Evolutionary conservation across 2,888 invertebrate genomes (phyloP).

Genomic region (Heteromurus nitidus): DNA sequence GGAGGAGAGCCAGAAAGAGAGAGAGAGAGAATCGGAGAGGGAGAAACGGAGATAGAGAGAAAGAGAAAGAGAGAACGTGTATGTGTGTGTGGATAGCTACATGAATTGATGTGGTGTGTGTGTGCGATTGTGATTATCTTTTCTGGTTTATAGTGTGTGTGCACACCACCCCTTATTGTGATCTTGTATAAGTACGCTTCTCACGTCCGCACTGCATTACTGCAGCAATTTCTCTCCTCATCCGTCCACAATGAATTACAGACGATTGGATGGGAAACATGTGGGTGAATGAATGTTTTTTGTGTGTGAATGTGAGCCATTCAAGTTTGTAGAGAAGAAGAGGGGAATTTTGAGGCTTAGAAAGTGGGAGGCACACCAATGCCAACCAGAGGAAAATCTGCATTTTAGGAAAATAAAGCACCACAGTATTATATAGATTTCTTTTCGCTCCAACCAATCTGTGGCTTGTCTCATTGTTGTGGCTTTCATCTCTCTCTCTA

Average conservation of each 20-base stretch:
- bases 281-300: background rate
- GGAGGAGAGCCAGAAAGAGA: background rate
- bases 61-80: background rate
- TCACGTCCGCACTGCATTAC: slow-evolving; percentile 64
- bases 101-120: background rate
- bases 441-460: background rate
- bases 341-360: background rate
- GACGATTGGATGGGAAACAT: background rate
- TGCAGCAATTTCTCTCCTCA: slow-evolving; percentile 15
- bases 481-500: slow-evolving; percentile 49
- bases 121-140: slow-evolving; percentile 27
- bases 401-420: slow-evolving; percentile 37
- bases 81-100: background rate
- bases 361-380: background rate
- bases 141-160: background rate
- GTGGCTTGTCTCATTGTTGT: slow-evolving; percentile 54
- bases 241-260: slow-evolving; percentile 4
- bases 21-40: background rate
- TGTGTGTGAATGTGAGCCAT: slow-evolving; percentile 11
- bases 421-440: background rate
- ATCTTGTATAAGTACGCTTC: slow-evolving; percentile 42
- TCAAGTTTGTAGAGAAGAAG: background rate
- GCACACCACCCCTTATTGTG: background rate
- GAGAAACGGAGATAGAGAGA: background rate
- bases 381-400: slow-evolving; percentile 38